Percentiles rank a stretch among this genome's conserved stretches.
Conservation (phyloP, 2,113 vertebrate species). For the Dolichotis patagonum region DNA sequence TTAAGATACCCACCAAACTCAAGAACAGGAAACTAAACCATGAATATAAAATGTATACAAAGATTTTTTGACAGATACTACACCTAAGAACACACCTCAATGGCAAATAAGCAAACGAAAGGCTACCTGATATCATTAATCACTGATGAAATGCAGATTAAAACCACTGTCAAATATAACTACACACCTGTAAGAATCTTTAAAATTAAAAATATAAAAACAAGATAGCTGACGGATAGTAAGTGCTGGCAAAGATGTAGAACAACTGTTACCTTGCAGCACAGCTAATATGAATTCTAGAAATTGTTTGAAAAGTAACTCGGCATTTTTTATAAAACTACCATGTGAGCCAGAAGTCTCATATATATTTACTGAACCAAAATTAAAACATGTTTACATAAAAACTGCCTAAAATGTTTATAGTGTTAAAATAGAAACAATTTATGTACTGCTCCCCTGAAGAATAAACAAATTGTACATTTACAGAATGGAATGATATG, state of each 20-base stretch:
- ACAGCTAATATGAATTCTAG: not conserved
- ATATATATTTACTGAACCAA: not conserved
- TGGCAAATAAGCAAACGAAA: not conserved
- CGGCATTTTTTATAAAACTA: not conserved
- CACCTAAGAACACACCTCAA: not conserved
- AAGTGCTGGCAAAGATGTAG: not conserved
- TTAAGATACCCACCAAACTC: not conserved
- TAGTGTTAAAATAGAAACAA: not conserved
- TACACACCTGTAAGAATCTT: not conserved
- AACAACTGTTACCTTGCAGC: not conserved
- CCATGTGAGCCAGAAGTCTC: not conserved
- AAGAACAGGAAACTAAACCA: not conserved
- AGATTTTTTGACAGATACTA: not conserved
- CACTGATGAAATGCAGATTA: slow-evolving; percentile 27
- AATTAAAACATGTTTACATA: not conserved
- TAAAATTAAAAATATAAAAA: not conserved
- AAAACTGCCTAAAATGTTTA: not conserved
- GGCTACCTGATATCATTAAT: not conserved
- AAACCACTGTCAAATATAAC: not conserved
- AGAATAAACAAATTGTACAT: not conserved
- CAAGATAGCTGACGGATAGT: not conserved
- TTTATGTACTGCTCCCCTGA: not conserved
- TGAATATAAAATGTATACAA: not conserved
- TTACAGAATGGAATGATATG: not conserved
- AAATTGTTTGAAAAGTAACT: not conserved